phyloP scores from a whole-genome alignment of 2,113 vertebrate species.

The Puffinus mauretanicus region DNA sequence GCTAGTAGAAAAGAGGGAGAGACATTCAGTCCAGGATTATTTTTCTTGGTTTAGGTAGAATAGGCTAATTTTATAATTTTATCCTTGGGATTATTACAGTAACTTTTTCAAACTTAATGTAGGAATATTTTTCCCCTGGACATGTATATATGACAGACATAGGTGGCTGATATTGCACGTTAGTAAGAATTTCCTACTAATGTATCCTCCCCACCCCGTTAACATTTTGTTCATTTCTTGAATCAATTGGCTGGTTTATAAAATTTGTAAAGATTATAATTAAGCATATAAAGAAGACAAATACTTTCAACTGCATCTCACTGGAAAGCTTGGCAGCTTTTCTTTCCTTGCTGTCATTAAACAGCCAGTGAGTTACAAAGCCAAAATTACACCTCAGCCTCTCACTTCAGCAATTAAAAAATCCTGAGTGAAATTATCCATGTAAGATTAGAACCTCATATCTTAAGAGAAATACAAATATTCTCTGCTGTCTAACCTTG shows the following conservation, averaged over 20 bases:
- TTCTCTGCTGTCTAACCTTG: background rate
- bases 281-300: background rate
- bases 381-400: background rate
- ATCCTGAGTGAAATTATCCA: background rate
- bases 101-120: background rate
- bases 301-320: background rate
- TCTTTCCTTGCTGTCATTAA: background rate
- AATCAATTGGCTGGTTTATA: background rate
- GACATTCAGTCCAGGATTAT: background rate
- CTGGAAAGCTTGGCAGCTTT: background rate
- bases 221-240: background rate
- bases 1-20: background rate
- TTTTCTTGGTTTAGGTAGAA: background rate
- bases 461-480: background rate
- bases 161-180: background rate
- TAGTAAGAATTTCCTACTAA: background rate
- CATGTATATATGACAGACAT: background rate
- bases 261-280: background rate
- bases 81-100: background rate
- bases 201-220: background rate
- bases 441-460: background rate
- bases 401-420: constrained; percentile 7
- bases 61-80: background rate
- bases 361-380: background rate
- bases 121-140: background rate